Conservation (phyloP, 2,888 invertebrate genomes). For the Nematopogon swammerdamellus region DNA sequence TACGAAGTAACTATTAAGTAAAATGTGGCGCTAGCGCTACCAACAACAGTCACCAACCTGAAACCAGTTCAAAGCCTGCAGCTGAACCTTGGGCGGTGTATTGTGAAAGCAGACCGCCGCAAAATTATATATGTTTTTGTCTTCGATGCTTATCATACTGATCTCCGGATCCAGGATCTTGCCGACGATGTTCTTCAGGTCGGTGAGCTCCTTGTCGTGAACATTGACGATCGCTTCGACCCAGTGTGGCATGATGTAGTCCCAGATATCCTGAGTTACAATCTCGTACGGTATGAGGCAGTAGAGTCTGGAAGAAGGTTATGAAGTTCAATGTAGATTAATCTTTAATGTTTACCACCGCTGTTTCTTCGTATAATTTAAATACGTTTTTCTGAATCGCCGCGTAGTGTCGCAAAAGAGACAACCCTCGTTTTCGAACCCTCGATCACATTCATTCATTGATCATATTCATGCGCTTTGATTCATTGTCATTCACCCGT, state of each 20-base stretch:
- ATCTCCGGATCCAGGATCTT: constrained; percentile 97
- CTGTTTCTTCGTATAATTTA: too few relatives aligned
- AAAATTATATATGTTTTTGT: constrained; percentile 94
- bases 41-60: constrained; percentile 48
- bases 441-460: too few relatives aligned
- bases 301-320: constrained; percentile 61
- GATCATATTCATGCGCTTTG: too few relatives aligned
- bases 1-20: too few relatives aligned
- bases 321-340: too few relatives aligned
- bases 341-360: too few relatives aligned
- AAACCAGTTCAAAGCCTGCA: constrained; percentile 87
- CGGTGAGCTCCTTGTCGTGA: constrained; percentile 81
- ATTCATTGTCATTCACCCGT: too few relatives aligned
- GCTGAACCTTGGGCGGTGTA: constrained; percentile 77
- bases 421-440: too few relatives aligned
- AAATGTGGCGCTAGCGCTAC: too few relatives aligned
- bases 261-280: constrained; percentile 95
- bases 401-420: too few relatives aligned
- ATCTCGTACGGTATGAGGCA: constrained; percentile 98
- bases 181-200: constrained; percentile 73
- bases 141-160: constrained; percentile 91
- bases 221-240: constrained; percentile 96
- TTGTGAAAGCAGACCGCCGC: constrained; percentile 80
- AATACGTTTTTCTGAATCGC: too few relatives aligned
- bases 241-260: constrained; percentile 98